phyloP scores from a whole-genome alignment of 2,113 vertebrate species.

The Corythornis cristatus region DNA sequence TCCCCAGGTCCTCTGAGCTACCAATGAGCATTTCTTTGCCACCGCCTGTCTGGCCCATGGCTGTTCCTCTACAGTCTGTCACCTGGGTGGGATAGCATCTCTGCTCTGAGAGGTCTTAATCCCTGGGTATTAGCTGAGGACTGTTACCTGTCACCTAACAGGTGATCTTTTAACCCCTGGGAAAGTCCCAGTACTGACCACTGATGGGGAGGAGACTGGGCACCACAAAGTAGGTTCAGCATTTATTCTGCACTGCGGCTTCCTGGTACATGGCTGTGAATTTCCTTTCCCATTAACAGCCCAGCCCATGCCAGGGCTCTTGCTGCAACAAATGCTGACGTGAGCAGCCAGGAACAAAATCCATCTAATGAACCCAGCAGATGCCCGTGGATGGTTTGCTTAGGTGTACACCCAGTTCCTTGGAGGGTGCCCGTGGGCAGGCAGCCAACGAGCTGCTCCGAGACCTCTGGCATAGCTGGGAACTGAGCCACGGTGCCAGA shows the following conservation, averaged over 20 bases:
- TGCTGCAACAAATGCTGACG: not conserved
- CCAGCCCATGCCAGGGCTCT: not conserved
- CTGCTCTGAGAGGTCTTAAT: not conserved
- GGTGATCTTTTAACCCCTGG: not conserved
- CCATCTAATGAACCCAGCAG: not conserved
- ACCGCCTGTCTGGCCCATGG: not conserved
- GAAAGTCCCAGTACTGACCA: not conserved
- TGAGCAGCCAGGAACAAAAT: not conserved
- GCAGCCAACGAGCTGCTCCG: not conserved
- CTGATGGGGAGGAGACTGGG: not conserved
- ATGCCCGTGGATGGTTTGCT: not conserved
- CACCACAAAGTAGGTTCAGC: not conserved
- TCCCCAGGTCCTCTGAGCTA: not conserved
- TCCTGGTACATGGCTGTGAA: not conserved
- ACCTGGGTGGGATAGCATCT: not conserved
- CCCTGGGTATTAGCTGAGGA: not conserved
- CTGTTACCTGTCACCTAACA: not conserved
- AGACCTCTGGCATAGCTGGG: slow-evolving; percentile 7
- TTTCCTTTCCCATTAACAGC: not conserved
- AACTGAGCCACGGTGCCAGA: not conserved
- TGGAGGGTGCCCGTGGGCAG: not conserved
- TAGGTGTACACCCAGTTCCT: not conserved
- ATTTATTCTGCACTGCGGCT: not conserved
- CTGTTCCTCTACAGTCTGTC: not conserved
- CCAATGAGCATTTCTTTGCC: not conserved